A percentile compares a stretch with the other conserved stretches of the same genome.
Evolutionary conservation across 2,888 invertebrate genomes (phyloP).

Genomic region (Thalpophila matura): DNA sequence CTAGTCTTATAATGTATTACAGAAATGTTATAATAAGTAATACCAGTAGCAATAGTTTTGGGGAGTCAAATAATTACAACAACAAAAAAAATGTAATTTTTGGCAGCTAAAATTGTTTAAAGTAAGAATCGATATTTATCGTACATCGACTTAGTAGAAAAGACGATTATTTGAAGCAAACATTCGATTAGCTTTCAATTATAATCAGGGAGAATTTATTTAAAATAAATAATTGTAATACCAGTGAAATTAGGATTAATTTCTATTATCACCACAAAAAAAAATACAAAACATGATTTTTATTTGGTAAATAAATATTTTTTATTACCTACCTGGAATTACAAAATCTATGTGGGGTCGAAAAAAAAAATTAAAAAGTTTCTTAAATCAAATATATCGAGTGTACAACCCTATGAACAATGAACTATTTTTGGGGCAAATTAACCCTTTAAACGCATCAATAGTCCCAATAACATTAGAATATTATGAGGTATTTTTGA

Average conservation of each 20-base stretch:
- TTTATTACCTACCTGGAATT: too few relatives aligned
- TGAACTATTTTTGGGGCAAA: neutral
- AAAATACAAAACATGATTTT: neutral
- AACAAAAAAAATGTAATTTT: conserved; percentile 10
- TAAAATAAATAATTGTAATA: neutral
- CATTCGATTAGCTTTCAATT: conserved; percentile 1
- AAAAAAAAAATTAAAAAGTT: too few relatives aligned
- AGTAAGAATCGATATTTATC: neutral
- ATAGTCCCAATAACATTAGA: neutral
- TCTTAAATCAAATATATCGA: too few relatives aligned
- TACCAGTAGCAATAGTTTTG: conserved; percentile 51
- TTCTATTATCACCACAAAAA: neutral
- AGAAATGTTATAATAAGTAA: conserved; percentile 57
- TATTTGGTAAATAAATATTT: too few relatives aligned
- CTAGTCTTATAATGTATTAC: conserved; percentile 79
- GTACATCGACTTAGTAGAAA: conserved; percentile 13
- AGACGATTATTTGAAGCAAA: conserved; percentile 17
- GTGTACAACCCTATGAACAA: neutral
- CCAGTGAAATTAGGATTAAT: conserved; percentile 24
- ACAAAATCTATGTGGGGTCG: too few relatives aligned
- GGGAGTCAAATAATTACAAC: conserved; percentile 9
- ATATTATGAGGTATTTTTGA: conserved; percentile 7
- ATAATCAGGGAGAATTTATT: neutral
- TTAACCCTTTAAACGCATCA: neutral
- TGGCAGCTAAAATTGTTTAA: conserved; percentile 8